Base-by-base conservation (phyloP, 2,888 invertebrate genomes). In the Drosophila kokeensis region DNA sequence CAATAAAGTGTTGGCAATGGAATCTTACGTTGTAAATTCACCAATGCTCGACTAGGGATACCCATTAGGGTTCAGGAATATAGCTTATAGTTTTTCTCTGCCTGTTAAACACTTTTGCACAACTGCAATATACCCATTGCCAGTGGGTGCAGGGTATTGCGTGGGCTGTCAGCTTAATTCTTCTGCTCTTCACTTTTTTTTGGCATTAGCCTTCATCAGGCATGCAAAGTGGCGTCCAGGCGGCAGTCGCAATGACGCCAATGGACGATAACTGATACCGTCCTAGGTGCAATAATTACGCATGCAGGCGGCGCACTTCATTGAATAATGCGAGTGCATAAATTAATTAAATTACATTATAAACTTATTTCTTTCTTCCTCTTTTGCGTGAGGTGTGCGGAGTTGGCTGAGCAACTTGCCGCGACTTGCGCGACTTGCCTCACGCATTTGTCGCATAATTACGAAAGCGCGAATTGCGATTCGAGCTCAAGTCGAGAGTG, bases 301-400 rank as follows among this genome's bases (percentile, higher is more conserved):
- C 90, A 91, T 91, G 90, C 91, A 90, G 87, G 87, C 83, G 91
- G 89, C 88, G 91, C 90, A 82, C 90, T 91, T 88, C 91, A 91
- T 90, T 91, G 91, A 91, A 91, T 91, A 90, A 90, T 87, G 87
- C 81, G 87, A 87, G 86, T 91, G 91, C 90, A 91, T 91, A 91
- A 91, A 91, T 91, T 91, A 91, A 91, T 91, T 91, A 90, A 91
- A 91, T 91, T 91, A 91, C 91, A 85, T 90, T 91, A 87, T 81
- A 83, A 76, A 83, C 54, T 65, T 60, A 32, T 32, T 53, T 38
- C 7, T 18, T 11, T 11, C 42, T 21, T 42, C 42, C 42, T 11
- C 11, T 45, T 24, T 24, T 21, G 15, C 21, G 21, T 10, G 24
- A 53, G 4, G 36, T 24, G 24, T 10, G 24, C 2, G 54, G 21